phyloP scores from a whole-genome alignment of 2,888 invertebrate genomes.

The Agriopis marginaria region DNA sequence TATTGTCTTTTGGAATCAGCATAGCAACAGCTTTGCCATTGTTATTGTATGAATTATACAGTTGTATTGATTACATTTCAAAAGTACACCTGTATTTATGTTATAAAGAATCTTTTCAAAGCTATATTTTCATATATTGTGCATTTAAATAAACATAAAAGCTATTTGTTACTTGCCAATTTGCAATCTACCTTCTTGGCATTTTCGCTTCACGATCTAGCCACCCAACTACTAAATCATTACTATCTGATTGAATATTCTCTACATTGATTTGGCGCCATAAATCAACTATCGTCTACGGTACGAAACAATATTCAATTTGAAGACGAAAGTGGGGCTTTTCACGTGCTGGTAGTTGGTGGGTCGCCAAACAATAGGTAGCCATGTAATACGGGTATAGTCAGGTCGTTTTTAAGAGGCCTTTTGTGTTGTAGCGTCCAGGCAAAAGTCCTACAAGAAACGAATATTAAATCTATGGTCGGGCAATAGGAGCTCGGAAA shows the following conservation, averaged over 20 bases:
- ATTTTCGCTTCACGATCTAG: constrained; percentile 29
- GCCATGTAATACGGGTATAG: constrained; percentile 69
- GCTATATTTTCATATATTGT: not conserved
- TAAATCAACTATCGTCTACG: constrained; percentile 39
- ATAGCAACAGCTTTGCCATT: constrained; percentile 6
- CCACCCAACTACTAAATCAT: constrained; percentile 32
- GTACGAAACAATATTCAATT: constrained; percentile 33
- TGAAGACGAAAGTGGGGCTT: constrained; percentile 33
- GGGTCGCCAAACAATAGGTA: constrained; percentile 66
- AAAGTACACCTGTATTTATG: not conserved
- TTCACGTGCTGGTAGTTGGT: constrained; percentile 22
- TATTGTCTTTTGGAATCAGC: constrained; percentile 13
- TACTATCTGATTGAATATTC: constrained; percentile 37
- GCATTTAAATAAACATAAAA: constrained; percentile 13
- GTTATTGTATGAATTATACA: not conserved
- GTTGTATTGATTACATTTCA: not conserved
- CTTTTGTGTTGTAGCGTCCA: constrained; percentile 52
- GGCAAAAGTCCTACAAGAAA: constrained; percentile 54
- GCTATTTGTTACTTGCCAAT: constrained; percentile 10
- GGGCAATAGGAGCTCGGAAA: constrained; percentile 58
- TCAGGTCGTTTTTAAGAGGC: constrained; percentile 58
- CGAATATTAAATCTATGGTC: constrained; percentile 22
- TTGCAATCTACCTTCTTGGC: constrained; percentile 18
- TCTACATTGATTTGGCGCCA: constrained; percentile 32
- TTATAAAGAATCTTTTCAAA: not conserved